These are phyloP conservation scores for Eciton burchellii DNA, from an alignment of 1,140 invertebrate genomes.

Conservation along the genomic window DNA sequence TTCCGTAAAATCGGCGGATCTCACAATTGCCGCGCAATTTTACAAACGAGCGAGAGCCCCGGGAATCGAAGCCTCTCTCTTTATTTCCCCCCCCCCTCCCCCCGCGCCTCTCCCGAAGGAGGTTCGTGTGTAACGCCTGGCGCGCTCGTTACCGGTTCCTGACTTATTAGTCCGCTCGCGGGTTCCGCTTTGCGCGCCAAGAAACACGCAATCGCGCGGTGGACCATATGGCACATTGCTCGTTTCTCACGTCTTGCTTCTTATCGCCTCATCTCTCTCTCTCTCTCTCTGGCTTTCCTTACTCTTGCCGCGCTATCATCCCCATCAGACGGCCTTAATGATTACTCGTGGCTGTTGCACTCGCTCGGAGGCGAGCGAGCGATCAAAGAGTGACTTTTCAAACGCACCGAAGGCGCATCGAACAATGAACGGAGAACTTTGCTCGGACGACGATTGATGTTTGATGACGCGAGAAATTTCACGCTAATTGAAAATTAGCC, in stretches of 20 bases:
- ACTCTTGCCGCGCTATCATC: constrained; percentile 48
- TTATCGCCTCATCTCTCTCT: constrained; percentile 53
- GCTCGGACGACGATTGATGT: constrained; percentile 16
- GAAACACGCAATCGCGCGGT: constrained; percentile 54
- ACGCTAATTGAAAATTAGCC: neutral
- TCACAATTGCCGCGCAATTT: constrained; percentile 36
- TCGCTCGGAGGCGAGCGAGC: constrained; percentile 17
- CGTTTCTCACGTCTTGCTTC: constrained; percentile 55
- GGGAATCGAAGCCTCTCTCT: constrained; percentile 27
- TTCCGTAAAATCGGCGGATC: constrained; percentile 52
- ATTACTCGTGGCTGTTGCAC: constrained; percentile 35
- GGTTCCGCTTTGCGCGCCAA: constrained; percentile 50
- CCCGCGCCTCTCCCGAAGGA: neutral
- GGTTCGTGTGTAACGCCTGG: constrained; percentile 51
- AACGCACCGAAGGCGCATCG: constrained; percentile 4
- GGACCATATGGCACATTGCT: constrained; percentile 58
- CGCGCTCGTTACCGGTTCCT: constrained; percentile 56
- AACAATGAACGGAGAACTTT: neutral
- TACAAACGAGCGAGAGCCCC: constrained; percentile 31
- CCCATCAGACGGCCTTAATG: constrained; percentile 45
- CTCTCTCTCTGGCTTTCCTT: constrained; percentile 51
- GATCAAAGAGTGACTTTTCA: constrained; percentile 44
- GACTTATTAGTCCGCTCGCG: constrained; percentile 59
- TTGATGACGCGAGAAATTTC: constrained; percentile 22
- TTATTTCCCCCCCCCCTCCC: neutral